Evolutionary conservation across 2,797 vertebrate species (phyloP).

Genomic region (Microcaecilia unicolor): DNA sequence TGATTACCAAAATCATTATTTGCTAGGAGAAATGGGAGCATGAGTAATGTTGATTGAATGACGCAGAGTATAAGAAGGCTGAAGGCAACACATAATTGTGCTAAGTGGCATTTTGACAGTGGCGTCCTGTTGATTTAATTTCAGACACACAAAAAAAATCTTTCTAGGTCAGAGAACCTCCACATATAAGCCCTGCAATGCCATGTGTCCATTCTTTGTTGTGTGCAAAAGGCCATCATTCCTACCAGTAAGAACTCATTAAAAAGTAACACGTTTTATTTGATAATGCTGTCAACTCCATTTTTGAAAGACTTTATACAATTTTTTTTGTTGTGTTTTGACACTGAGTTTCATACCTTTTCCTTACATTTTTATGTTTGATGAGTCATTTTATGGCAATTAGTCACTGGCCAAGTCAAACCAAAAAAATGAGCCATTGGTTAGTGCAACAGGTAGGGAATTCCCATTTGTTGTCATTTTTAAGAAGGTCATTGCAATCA

Average conservation of each 20-base stretch:
- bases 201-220: neutral
- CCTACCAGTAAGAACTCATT: no score
- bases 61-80: neutral
- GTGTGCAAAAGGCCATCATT: neutral
- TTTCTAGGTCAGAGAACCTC: neutral
- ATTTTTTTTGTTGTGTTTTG: no score
- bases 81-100: neutral
- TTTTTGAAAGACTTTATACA: no score
- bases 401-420: no score
- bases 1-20: neutral
- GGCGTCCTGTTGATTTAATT: neutral
- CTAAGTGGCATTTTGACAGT: conserved; percentile 3
- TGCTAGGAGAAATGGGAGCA: conserved; percentile 1
- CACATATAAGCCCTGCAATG: neutral
- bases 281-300: no score
- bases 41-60: neutral
- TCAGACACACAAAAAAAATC: neutral
- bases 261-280: neutral
- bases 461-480: no score
- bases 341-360: no score
- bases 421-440: no score
- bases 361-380: no score
- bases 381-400: no score
- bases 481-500: no score
- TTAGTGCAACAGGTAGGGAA: no score